Conservation (phyloP, 2,113 vertebrate genomes). For the Lamprologus sp. region DNA sequence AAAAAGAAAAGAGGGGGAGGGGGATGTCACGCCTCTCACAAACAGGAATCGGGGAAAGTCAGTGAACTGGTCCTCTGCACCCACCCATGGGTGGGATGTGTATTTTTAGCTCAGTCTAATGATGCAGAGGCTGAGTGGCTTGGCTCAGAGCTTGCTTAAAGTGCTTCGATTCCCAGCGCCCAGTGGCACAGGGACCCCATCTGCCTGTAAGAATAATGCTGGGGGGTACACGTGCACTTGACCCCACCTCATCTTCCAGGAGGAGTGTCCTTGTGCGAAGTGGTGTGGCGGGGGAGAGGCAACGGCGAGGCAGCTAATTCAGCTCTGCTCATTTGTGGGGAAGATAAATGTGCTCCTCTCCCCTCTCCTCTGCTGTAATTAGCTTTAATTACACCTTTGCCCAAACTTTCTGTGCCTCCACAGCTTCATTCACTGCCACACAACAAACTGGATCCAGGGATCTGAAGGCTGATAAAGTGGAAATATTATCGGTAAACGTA, state of each 20-base stretch:
- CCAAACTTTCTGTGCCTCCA: conserved; percentile 27
- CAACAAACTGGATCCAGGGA: background rate
- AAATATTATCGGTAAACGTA: background rate
- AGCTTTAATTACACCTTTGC: conserved; percentile 51
- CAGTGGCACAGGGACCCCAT: conserved; percentile 3
- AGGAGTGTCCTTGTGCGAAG: conserved; percentile 55
- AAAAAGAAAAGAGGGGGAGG: background rate
- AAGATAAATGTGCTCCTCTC: conserved; percentile 33
- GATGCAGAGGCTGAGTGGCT: conserved; percentile 36
- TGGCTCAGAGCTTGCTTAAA: conserved; percentile 17
- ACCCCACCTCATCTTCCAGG: conserved; percentile 48
- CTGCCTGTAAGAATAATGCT: conserved; percentile 32
- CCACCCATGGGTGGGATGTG: conserved; percentile 23
- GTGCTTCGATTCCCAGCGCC: conserved; percentile 21
- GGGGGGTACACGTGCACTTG: conserved; percentile 39
- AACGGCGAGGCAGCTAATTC: conserved; percentile 36
- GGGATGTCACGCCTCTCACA: background rate
- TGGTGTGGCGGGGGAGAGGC: conserved; percentile 4
- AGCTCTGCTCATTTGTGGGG: conserved; percentile 41
- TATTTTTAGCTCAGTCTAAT: conserved; percentile 61
- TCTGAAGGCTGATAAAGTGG: background rate
- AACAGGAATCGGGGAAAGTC: background rate
- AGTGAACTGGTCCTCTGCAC: conserved; percentile 9
- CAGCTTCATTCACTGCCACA: conserved; percentile 2
- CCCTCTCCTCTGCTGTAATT: conserved; percentile 43